Evolutionary conservation across 2,113 vertebrate genomes (phyloP).

Genomic region (Pandion haliaetus): DNA sequence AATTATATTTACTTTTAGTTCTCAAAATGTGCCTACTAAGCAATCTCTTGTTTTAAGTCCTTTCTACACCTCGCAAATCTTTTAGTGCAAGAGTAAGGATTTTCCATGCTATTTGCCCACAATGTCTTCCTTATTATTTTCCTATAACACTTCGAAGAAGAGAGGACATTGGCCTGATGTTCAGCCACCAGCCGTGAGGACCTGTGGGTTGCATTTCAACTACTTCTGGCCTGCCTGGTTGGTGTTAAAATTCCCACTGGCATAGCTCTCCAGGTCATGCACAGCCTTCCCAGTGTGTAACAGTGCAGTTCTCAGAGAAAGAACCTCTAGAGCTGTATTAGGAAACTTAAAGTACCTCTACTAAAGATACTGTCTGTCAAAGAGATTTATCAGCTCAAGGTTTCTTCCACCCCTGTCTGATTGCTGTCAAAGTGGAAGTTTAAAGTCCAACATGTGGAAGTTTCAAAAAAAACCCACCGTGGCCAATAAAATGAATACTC

Average conservation of each 20-base stretch:
- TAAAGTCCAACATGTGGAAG: background rate
- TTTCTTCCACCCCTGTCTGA: background rate
- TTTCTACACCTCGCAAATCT: background rate
- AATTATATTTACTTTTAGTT: background rate
- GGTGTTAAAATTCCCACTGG: background rate
- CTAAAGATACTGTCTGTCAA: slow-evolving; percentile 14
- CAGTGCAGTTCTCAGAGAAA: background rate
- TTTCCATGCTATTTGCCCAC: background rate
- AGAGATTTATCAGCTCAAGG: slow-evolving; percentile 7
- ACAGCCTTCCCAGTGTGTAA: background rate
- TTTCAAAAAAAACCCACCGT: background rate
- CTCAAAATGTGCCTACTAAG: background rate
- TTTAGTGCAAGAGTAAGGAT: background rate
- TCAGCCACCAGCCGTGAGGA: background rate
- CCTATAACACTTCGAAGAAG: background rate
- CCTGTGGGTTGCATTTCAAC: background rate
- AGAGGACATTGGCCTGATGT: background rate
- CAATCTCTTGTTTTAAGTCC: background rate
- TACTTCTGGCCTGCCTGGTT: background rate
- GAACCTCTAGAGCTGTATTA: background rate
- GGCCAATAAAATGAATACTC: background rate
- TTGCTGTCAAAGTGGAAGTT: slow-evolving; percentile 11
- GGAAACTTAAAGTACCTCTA: background rate
- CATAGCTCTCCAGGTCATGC: background rate
- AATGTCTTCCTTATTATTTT: background rate